phyloP scores from a whole-genome alignment of 2,113 vertebrate species.

The Spilogale gracilis region DNA sequence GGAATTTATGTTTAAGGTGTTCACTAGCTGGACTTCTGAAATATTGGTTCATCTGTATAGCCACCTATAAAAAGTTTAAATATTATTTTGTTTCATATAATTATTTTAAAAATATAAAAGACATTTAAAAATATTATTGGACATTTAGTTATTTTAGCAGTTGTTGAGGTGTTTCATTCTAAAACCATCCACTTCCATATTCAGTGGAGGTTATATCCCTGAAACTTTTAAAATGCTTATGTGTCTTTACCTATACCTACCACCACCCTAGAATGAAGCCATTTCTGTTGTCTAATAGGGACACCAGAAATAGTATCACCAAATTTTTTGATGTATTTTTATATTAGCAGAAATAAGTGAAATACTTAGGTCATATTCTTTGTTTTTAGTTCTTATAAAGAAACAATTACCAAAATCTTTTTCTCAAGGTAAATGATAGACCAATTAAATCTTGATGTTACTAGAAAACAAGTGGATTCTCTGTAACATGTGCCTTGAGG shows the following conservation, averaged over 20 bases:
- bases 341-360: conserved; percentile 7
- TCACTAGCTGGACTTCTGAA: conserved; percentile 10
- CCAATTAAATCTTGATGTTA: conserved; percentile 27
- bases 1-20: conserved; percentile 6
- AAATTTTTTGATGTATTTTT: conserved; percentile 3
- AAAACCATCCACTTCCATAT: neutral
- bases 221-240: neutral
- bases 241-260: neutral
- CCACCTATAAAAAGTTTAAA: conserved; percentile 11
- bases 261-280: neutral
- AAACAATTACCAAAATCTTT: conserved; percentile 42
- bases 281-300: conserved; percentile 1
- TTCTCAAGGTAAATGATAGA: conserved; percentile 40
- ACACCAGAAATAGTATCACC: neutral
- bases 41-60: conserved; percentile 15
- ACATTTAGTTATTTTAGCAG: neutral
- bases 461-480: conserved; percentile 41
- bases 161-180: conserved; percentile 33
- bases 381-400: conserved; percentile 18
- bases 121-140: neutral
- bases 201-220: neutral
- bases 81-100: conserved; percentile 37
- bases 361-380: conserved; percentile 29
- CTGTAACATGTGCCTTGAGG: neutral
- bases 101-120: conserved; percentile 2